Percentiles rank a stretch among this genome's conserved stretches.
These are phyloP conservation scores for Antedon bifida DNA, from an alignment of 35 echinoderm and acorn worm genomes.

Conservation along the genomic window DNA sequence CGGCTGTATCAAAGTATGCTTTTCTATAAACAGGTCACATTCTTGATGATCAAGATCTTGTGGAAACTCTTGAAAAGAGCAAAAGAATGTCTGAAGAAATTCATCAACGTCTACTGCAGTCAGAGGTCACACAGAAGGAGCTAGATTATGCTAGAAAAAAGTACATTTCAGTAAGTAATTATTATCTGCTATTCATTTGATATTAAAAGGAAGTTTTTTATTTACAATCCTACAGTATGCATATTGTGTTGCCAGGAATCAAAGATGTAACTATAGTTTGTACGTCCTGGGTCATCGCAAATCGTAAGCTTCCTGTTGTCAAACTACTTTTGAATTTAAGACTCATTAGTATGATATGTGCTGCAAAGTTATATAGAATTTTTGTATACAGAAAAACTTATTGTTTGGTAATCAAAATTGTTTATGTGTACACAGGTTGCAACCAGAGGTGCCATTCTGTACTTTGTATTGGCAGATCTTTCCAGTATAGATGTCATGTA, in stretches of 20 bases:
- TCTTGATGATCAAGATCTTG: conserved; percentile 82
- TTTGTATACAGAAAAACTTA: not conserved
- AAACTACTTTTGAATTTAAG: too few relatives aligned
- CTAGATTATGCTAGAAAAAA: conserved; percentile 85
- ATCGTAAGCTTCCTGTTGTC: too few relatives aligned
- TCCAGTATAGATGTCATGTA: conserved; percentile 96
- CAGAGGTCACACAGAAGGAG: conserved; percentile 69
- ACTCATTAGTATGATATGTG: too few relatives aligned
- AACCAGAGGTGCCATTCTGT: conserved; percentile 80
- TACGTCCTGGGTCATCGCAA: too few relatives aligned
- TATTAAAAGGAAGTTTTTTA: not conserved
- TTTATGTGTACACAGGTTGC: too few relatives aligned
- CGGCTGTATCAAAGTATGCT: too few relatives aligned
- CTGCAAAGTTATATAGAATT: not conserved
- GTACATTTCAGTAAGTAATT: conserved; percentile 69
- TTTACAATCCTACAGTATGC: not conserved
- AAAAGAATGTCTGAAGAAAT: conserved; percentile 94
- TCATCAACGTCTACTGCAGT: conserved; percentile 50
- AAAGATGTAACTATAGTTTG: too few relatives aligned
- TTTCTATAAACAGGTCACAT: conserved; percentile 58
- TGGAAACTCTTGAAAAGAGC: conserved; percentile 82
- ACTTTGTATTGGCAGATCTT: conserved; percentile 90
- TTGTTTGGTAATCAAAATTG: too few relatives aligned
- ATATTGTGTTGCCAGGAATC: too few relatives aligned
- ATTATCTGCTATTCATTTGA: not conserved